A percentile compares a stretch with the other conserved stretches of the same genome.
Conservation (phyloP, 2,797 vertebrate genomes). For the Sternarchorhynchus goeldii region DNA sequence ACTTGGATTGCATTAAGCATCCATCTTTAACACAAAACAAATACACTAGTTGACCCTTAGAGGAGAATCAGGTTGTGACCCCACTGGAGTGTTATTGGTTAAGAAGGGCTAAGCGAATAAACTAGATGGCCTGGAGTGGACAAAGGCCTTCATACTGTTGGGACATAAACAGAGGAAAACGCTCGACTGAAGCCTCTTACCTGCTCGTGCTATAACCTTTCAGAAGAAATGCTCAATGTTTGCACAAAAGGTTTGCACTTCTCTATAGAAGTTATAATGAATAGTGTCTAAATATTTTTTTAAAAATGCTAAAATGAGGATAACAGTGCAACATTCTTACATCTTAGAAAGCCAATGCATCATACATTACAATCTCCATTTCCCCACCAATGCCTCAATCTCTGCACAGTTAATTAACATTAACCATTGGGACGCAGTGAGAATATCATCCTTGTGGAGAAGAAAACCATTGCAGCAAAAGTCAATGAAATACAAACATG, state of each 20-base stretch:
- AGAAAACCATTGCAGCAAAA: conserved; percentile 60
- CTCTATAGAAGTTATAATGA: too few species aligned
- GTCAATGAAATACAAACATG: conserved; percentile 70
- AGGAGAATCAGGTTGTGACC: neutral
- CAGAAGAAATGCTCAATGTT: conserved; percentile 46
- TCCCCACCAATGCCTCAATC: neutral
- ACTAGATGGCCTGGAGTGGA: conserved; percentile 54
- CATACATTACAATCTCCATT: neutral
- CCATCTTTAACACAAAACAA: neutral
- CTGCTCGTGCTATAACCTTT: conserved; percentile 55
- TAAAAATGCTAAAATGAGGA: conserved; percentile 33
- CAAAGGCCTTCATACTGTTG: conserved; percentile 68
- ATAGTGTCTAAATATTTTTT: conserved; percentile 59
- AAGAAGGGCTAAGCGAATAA: conserved; percentile 24
- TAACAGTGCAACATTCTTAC: neutral
- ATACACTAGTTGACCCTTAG: neutral
- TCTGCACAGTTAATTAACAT: conserved; percentile 2
- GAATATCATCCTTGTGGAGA: conserved; percentile 60
- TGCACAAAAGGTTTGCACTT: too few species aligned
- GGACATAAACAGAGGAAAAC: conserved; percentile 70
- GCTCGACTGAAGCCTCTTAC: conserved; percentile 69
- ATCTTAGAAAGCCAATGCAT: conserved; percentile 2
- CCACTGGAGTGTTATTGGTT: neutral
- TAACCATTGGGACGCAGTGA: conserved; percentile 59
- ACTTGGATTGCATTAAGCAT: neutral